These are phyloP conservation scores for Odocoileus virginianus DNA, from an alignment of 2,113 vertebrate species.

Conservation along the genomic window DNA sequence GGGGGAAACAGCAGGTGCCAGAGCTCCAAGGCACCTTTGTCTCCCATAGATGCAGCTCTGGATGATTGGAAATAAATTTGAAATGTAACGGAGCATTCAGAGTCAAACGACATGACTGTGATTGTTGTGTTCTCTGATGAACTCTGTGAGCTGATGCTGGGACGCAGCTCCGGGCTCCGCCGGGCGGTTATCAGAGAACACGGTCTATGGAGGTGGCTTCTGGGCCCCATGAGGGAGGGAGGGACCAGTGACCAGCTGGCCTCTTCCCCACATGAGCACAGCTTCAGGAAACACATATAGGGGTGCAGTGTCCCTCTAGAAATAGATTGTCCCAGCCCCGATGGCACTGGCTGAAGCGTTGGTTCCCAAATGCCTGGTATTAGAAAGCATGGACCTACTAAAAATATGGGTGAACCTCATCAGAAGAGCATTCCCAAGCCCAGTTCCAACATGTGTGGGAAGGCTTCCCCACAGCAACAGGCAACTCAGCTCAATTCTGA, in stretches of 20 bases:
- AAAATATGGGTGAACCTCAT: not conserved
- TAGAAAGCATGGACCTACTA: not conserved
- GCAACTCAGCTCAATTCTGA: not conserved
- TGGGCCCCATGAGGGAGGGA: not conserved
- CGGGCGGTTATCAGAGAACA: not conserved
- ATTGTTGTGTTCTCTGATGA: not conserved
- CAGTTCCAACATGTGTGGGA: not conserved
- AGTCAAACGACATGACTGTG: conserved; percentile 23
- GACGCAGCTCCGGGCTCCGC: not conserved
- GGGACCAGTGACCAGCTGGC: not conserved
- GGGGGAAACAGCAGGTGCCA: conserved; percentile 70
- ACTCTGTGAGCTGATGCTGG: not conserved
- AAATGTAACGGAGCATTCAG: conserved; percentile 56
- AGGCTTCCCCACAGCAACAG: not conserved
- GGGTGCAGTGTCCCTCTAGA: not conserved
- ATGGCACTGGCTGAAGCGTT: not conserved
- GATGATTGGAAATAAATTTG: conserved; percentile 77
- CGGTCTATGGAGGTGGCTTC: not conserved
- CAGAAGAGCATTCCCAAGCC: not conserved
- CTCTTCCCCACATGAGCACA: not conserved
- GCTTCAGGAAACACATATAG: not conserved
- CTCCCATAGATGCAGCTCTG: conserved; percentile 56
- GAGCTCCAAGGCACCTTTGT: conserved; percentile 60
- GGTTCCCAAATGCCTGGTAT: not conserved
- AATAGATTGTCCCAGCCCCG: not conserved